Conservation (phyloP, 2,113 vertebrate genomes). For the Anoplopoma fimbria region DNA sequence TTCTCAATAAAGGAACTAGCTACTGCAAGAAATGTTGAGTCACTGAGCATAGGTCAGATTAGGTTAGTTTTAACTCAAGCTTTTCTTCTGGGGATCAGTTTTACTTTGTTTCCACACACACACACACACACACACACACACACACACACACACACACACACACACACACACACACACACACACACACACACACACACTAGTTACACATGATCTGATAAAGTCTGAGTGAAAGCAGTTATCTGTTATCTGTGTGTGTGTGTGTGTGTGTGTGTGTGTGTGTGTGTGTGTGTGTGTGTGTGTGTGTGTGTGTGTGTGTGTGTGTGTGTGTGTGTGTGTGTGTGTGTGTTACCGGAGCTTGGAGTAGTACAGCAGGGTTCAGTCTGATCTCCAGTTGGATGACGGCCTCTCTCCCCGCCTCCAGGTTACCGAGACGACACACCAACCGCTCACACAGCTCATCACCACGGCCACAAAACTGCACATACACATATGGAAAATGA, state of each 20-base stretch:
- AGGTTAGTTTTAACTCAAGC: no score
- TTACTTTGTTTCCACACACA: neutral
- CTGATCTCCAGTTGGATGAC: slow-evolving; percentile 87
- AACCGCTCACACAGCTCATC: slow-evolving; percentile 88
- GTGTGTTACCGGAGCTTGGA: slow-evolving; percentile 75
- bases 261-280: slow-evolving; percentile 9
- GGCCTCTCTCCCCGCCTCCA: slow-evolving; percentile 90
- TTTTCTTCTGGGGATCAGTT: no score
- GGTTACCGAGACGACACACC: slow-evolving; percentile 88
- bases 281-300: slow-evolving; percentile 18
- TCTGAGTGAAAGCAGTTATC: neutral
- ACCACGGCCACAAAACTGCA: slow-evolving; percentile 87
- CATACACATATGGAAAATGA: slow-evolving; percentile 10
- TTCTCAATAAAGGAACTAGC: no score
- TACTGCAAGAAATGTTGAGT: no score
- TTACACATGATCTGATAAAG: neutral
- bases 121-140: neutral
- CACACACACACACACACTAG: neutral
- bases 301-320: slow-evolving; percentile 6
- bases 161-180: neutral
- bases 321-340: slow-evolving; percentile 2
- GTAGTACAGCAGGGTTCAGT: slow-evolving; percentile 87
- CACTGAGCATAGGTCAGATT: no score
- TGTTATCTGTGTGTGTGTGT: slow-evolving; percentile 1
- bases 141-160: neutral